A percentile compares a stretch with the other conserved stretches of the same genome.
Evolutionary conservation across 1,140 invertebrate species (phyloP).

Genomic region (Rhyzopertha dominica): DNA sequence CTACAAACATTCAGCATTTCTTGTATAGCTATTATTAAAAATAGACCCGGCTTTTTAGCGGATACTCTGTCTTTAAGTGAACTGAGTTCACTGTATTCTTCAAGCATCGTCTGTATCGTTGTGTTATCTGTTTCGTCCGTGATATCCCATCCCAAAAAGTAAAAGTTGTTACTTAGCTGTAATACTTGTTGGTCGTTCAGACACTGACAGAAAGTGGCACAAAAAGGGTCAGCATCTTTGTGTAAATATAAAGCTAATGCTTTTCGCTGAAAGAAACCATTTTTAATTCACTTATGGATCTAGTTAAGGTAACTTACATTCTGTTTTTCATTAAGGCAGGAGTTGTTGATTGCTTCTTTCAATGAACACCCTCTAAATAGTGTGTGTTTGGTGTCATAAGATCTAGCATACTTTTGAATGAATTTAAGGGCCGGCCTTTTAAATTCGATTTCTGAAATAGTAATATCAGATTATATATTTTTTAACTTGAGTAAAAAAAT

Average conservation of each 20-base stretch:
- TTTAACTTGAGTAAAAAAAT: too few species aligned
- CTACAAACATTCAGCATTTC: constrained; percentile 19
- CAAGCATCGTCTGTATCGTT: constrained; percentile 21
- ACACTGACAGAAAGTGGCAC: constrained; percentile 20
- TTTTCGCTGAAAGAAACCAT: constrained; percentile 26
- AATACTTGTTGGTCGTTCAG: constrained; percentile 16
- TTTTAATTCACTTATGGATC: too few species aligned
- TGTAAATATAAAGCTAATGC: constrained; percentile 27
- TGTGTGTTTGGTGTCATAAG: too few species aligned
- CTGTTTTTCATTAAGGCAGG: too few species aligned
- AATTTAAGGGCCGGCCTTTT: too few species aligned
- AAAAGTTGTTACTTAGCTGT: constrained; percentile 19
- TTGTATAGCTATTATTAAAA: constrained; percentile 22
- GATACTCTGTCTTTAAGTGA: constrained; percentile 14
- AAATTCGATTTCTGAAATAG: too few species aligned
- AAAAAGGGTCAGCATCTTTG: constrained; percentile 24
- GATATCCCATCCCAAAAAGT: constrained; percentile 28
- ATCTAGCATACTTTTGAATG: too few species aligned
- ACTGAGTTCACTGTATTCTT: constrained; percentile 16
- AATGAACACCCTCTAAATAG: too few species aligned
- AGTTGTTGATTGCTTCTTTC: too few species aligned
- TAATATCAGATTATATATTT: too few species aligned
- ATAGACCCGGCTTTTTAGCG: constrained; percentile 13
- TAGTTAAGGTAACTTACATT: too few species aligned
- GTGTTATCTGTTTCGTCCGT: constrained; percentile 20